Evolutionary conservation across 1,140 invertebrate species (phyloP), one percentile per base, ranked within the genome.

Genomic region (Lucilia sericata): DNA sequence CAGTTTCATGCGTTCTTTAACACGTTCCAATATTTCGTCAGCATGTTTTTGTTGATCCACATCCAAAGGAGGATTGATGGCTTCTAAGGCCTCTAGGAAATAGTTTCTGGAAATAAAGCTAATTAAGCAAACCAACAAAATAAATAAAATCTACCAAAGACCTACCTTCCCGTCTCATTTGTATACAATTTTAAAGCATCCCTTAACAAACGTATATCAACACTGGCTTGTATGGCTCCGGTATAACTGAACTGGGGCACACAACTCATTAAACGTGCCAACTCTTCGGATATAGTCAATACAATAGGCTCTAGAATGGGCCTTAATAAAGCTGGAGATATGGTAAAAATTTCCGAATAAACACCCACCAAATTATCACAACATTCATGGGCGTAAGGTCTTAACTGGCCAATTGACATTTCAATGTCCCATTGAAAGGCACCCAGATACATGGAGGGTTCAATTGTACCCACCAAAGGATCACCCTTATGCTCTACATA

Each of bases 391-490:
- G 97, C 95, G 87, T 99, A 99, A 0, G 96, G 96, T 74, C 96
- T 92, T 2, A 98, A 94, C 89, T 97, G 96, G 25, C 93, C 93
- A 0, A 95, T 94, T 84, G 94, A 93, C 84, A 94, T 93, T 86
- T 95, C 94, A 4, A 94, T 95, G 85, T 96, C 94, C 95, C 97
- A 98, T 86, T 96, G 95, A 89, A 98, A 96, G 70, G 94, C 92
- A 1, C 97, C 97, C 86, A 96, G 92, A 91, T 98, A 98, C 97
- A 99, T 99, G 70, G 96, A 97, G 3, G 96, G 96, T 92, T 99
- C 98, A 85, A 99, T 98, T 17, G 96, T 97, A 21, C 97, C 97
- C 30, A 98, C 96, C 0, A 98, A 92, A 5, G 97, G 97, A 92
- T 99, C 97, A 78, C 96, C 84, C 90, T 98, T 98, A 86, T 96